Evolutionary conservation across 2,113 vertebrate species (phyloP).

Genomic region (Ellobius talpinus): DNA sequence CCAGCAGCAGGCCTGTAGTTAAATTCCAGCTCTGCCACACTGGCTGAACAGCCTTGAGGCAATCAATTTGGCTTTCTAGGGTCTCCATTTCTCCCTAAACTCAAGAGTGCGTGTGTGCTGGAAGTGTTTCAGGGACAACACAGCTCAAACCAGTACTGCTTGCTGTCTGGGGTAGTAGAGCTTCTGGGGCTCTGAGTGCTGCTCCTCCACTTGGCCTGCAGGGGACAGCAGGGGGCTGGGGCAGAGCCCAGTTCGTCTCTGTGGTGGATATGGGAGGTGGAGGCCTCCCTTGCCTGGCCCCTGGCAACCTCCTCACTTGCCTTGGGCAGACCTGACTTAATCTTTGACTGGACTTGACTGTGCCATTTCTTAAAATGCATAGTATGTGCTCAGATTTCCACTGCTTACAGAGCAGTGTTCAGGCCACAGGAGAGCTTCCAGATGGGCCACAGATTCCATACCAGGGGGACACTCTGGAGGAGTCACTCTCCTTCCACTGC

Average conservation of each 20-base stretch:
- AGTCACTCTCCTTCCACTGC: not conserved
- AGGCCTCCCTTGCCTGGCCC: too few relatives aligned
- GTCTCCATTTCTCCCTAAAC: not conserved
- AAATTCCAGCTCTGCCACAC: not conserved
- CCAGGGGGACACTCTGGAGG: not conserved
- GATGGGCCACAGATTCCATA: not conserved
- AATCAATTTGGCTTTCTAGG: not conserved
- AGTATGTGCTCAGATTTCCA: not conserved
- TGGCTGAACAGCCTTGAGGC: not conserved
- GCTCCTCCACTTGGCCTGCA: not conserved
- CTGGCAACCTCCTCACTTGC: not conserved
- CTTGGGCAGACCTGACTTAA: not conserved
- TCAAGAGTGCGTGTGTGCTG: too few relatives aligned
- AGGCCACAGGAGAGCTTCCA: not conserved
- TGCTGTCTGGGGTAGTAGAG: not conserved
- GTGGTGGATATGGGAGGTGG: not conserved
- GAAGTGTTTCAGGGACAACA: not conserved
- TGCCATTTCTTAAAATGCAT: not conserved
- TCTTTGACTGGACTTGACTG: not conserved
- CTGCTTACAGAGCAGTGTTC: not conserved
- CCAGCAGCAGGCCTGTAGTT: not conserved
- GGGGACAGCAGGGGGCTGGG: not conserved
- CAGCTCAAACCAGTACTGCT: rapidly evolving
- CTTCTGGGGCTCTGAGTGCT: not conserved
- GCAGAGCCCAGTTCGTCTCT: not conserved